Evolutionary conservation across 2,113 vertebrate genomes (phyloP), one percentile per base, ranked within the genome.

Genomic region (Neomonachus schauinslandi): DNA sequence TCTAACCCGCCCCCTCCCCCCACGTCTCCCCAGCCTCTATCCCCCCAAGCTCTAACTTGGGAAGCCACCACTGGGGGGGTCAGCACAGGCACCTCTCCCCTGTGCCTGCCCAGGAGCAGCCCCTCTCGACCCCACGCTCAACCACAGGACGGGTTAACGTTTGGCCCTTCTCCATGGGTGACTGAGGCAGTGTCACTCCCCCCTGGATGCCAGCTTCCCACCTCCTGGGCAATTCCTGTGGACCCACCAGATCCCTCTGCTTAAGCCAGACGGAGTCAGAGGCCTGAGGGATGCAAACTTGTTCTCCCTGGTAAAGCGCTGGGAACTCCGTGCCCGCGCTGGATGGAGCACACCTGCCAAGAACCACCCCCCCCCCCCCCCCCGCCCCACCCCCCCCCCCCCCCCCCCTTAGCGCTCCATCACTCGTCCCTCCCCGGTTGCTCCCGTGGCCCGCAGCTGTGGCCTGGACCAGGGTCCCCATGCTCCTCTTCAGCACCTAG

Each of bases 311-410:
- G 22, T 19, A 9, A 13, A 24, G 26, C 7, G 0, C n/a, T 12
- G 39, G 26, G n/a, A 57, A 21, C n/a, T 36, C 80, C 0, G 4
- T 4, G 26, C 51, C 26, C 26, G 4, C 1, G 51, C 36, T 1
- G 0, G 19, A 36, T 4, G 8, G 12, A 42, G 26, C 1, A 0
- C 1, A 33, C 46, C 65, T 5, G 31, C 63, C 13, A 4, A 51
- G 21, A 18, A 13, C 33, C 72, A n/a, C 19, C 33, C 49, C 33
- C 19, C 33, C 49, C 33, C 19, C 33, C 49, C 33, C 19, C 33
- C 49, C 33, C n/a, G n/a, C n/a, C n/a, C n/a, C n/a, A n/a, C n/a
- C n/a, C n/a, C n/a, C n/a, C n/a, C n/a, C n/a, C n/a, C 7, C 46
- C 82, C 59, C 15, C 63, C 19, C 33, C 49, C 33, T 65, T 19